Conservation (phyloP, 2,888 invertebrate genomes). For the Himalopsyche kuldschensis region DNA sequence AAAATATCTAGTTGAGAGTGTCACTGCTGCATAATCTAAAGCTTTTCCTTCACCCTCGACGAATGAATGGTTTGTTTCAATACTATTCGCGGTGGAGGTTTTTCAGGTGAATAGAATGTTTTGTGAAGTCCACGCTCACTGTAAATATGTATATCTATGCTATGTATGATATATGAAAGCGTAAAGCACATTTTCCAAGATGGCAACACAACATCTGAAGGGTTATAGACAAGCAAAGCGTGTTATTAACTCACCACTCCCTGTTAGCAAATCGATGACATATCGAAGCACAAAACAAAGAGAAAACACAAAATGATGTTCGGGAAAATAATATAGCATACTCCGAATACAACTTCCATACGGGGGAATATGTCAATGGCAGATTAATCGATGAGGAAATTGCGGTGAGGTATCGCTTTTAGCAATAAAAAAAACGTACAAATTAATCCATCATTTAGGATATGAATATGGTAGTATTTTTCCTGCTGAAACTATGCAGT, state of each 20-base stretch:
- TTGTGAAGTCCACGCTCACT: not conserved
- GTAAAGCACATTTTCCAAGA: conserved; percentile 23
- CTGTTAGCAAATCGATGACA: conserved; percentile 32
- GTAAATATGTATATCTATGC: conserved; percentile 6
- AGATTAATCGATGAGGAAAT: not conserved
- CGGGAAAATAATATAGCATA: not conserved
- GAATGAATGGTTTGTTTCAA: too few relatives aligned
- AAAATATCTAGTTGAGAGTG: too few relatives aligned
- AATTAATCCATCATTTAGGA: too few relatives aligned
- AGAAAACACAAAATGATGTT: conserved; percentile 21
- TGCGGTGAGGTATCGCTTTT: not conserved
- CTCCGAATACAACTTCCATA: not conserved
- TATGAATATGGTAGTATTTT: too few relatives aligned
- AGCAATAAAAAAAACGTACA: not conserved
- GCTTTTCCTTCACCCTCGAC: too few relatives aligned
- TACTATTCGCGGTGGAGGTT: too few relatives aligned
- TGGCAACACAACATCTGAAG: conserved; percentile 19
- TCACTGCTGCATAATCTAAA: too few relatives aligned
- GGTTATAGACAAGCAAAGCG: conserved; percentile 27
- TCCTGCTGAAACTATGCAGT: too few relatives aligned
- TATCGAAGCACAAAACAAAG: conserved; percentile 37
- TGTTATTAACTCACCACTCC: conserved; percentile 38
- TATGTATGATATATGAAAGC: conserved; percentile 31
- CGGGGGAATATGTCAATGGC: not conserved
- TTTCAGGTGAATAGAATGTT: not conserved